Base-by-base conservation (phyloP, 2,113 vertebrate genomes). In the Myxocyprinus asiaticus region DNA sequence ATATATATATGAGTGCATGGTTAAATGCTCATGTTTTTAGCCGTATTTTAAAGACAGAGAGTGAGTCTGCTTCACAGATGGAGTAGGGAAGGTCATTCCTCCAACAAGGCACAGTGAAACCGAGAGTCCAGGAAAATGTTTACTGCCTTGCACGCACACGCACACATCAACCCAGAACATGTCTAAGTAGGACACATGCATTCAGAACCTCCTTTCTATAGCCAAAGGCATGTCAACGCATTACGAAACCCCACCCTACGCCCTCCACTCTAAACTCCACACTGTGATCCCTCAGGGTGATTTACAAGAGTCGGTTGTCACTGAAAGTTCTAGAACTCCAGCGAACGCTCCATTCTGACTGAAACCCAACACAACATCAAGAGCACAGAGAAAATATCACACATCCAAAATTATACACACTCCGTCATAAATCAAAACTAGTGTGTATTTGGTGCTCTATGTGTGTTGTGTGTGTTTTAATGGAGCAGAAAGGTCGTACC, bases 291-390 rank as follows among this genome's bases (percentile, higher is more conserved):
- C 82, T 17, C 43, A 76, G 82, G 82, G 75, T 83, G 82, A 83
- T 83, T 83, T 83, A 83, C 56, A 68, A 66, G 77, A 14, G 48
- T 45, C n/a, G 72, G 63, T 67, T 76, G 77, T 83, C 66, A 83
- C 7, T 47, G 59, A 79, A 45, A 71, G 43, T 80, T 83, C 82
- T 67, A 77, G 82, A 83, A 61, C 79, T 61, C 77, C 72, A 50
- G 51, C 77, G 22, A 78, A 61, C 53, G 11, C 77, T 53, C n/a
- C 3, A 45, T 55, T 76, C 68, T 6, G 22, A 45, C n/a, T 14
- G 77, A 80, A 83, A 83, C 82, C 67, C 77, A 80, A 83, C 68
- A 83, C 77, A 48, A 5, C 77, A 71, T 76, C 82, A 83, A 83
- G 71, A 47, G 43, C 6, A 11, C 14, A 22, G 61, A 8, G 56